phyloP scores from a whole-genome alignment of 2,888 invertebrate genomes.

The Euplexia lucipara region DNA sequence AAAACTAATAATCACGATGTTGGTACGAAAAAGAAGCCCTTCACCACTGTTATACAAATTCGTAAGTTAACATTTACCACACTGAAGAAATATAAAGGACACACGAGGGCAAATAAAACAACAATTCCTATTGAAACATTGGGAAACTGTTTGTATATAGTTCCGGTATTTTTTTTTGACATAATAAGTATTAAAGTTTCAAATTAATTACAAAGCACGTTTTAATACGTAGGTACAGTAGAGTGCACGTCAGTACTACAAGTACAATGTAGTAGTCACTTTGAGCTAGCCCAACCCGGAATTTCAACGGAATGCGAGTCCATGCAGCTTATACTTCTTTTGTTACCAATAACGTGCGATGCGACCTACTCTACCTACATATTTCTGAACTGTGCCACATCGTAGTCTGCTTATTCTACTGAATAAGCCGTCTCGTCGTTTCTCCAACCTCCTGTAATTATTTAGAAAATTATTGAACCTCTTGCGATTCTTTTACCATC shows the following conservation, averaged over 20 bases:
- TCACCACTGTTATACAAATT: conserved; percentile 82
- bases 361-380: not conserved
- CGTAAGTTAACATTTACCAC: conserved; percentile 77
- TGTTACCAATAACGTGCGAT: too few species aligned
- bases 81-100: not conserved
- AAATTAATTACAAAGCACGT: not conserved
- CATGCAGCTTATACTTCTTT: too few species aligned
- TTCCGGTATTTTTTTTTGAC: too few species aligned
- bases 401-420: not conserved
- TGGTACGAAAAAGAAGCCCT: conserved; percentile 72
- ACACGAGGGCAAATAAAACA: not conserved
- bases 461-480: conserved; percentile 18
- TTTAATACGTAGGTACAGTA: not conserved
- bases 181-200: conserved; percentile 14
- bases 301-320: too few species aligned
- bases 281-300: too few species aligned
- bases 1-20: conserved; percentile 67
- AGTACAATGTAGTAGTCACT: too few species aligned
- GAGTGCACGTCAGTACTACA: too few species aligned
- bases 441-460: conserved; percentile 6
- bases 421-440: not conserved
- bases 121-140: too few species aligned
- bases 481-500: conserved; percentile 14
- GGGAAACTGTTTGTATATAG: too few species aligned
- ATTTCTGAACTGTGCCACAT: not conserved